These are phyloP conservation scores for Popillia japonica DNA, from an alignment of 1,140 invertebrate species.

Conservation along the genomic window DNA sequence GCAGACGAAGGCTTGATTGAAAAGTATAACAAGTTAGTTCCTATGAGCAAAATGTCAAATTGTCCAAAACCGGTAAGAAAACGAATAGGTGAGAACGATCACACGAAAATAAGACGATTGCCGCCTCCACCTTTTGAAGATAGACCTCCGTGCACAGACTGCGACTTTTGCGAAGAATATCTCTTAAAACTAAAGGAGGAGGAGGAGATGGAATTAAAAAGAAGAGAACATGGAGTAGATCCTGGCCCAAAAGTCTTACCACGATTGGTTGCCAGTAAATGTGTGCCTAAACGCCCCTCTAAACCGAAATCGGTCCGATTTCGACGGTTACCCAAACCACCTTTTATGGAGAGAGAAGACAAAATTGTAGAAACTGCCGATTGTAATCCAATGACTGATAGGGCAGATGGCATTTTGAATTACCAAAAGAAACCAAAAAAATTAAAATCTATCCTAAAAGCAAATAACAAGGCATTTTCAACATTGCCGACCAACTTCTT, in stretches of 20 bases:
- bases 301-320: not conserved
- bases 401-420: not conserved
- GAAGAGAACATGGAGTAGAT: too few species aligned
- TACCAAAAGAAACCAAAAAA: not conserved
- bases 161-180: not conserved
- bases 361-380: not conserved
- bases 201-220: too few species aligned
- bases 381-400: not conserved
- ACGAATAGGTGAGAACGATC: not conserved
- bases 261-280: not conserved
- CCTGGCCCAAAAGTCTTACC: not conserved
- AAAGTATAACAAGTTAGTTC: not conserved
- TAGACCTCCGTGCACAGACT: not conserved
- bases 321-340: not conserved
- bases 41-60: not conserved
- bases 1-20: not conserved
- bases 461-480: slow-evolving; percentile 5
- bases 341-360: not conserved
- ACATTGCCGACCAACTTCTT: not conserved
- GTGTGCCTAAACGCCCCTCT: not conserved
- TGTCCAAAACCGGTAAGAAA: not conserved
- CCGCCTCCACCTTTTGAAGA: not conserved
- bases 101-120: not conserved
- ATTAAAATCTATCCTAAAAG: not conserved
- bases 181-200: too few species aligned